These are phyloP conservation scores for Drosophila eohydei DNA, from an alignment of 2,888 invertebrate genomes.

Conservation along the genomic window DNA sequence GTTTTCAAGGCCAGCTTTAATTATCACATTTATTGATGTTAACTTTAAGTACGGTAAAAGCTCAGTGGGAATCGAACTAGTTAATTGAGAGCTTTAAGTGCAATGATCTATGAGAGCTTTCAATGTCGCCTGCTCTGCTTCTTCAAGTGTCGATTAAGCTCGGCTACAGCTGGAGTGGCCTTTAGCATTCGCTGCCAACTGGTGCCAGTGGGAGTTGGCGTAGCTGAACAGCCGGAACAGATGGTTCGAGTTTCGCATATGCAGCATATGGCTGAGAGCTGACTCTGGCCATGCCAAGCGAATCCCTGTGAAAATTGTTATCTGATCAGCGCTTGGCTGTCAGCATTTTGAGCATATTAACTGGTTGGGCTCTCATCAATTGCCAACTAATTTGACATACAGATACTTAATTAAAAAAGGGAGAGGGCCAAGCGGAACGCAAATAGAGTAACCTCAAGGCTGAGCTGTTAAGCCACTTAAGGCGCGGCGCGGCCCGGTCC, in stretches of 20 bases:
- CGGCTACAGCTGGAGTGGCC: background rate
- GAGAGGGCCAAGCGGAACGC: background rate
- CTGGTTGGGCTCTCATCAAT: slow-evolving; percentile 40
- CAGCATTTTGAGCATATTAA: slow-evolving; percentile 19
- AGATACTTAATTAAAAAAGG: slow-evolving; percentile 65
- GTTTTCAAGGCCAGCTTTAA: background rate
- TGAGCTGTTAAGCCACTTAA: slow-evolving; percentile 77
- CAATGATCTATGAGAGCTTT: background rate
- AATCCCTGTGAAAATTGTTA: slow-evolving; percentile 4
- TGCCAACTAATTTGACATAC: slow-evolving; percentile 72
- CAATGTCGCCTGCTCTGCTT: accelerated
- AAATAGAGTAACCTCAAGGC: slow-evolving; percentile 37
- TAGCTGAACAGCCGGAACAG: background rate
- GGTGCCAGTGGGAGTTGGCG: background rate
- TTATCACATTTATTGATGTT: background rate
- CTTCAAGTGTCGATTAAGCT: background rate
- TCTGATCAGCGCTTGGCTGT: slow-evolving; percentile 11
- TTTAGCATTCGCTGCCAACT: background rate
- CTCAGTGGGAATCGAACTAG: too few species aligned
- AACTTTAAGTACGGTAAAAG: background rate
- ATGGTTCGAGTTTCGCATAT: slow-evolving; percentile 5
- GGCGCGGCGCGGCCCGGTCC: slow-evolving; percentile 37
- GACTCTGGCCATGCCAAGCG: background rate
- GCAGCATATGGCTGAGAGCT: slow-evolving; percentile 13
- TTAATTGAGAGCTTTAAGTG: too few species aligned